Conservation (phyloP, 1,140 invertebrate genomes). For the Heliconius hermathena region DNA sequence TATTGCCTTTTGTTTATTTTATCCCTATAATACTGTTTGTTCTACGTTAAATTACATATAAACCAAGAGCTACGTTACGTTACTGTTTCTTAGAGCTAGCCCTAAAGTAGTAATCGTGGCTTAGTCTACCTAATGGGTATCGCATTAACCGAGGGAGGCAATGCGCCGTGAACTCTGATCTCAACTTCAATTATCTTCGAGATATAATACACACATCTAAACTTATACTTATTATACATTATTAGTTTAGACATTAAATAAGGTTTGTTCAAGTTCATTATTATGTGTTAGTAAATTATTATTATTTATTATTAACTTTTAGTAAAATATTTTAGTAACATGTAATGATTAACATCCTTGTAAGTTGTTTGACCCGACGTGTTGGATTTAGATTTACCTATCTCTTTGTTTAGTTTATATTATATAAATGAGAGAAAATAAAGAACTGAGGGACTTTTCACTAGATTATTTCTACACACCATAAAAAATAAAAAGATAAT, state of each 20-base stretch:
- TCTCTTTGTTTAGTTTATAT: not conserved
- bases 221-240: not conserved
- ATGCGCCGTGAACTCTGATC: conserved; percentile 29
- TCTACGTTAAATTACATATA: not conserved
- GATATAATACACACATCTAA: conserved; percentile 1
- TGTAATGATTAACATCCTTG: not conserved
- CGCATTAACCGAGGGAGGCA: conserved; percentile 26
- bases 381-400: not conserved
- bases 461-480: too few relatives aligned
- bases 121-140: conserved; percentile 32
- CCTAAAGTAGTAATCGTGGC: conserved; percentile 18
- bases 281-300: not conserved
- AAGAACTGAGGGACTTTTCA: too few relatives aligned
- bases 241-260: not conserved
- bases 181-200: conserved; percentile 23
- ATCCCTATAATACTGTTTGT: not conserved
- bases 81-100: conserved; percentile 11
- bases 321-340: not conserved
- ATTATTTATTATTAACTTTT: not conserved
- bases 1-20: not conserved
- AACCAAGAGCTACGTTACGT: not conserved
- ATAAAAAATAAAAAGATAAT: too few relatives aligned
- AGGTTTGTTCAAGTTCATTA: not conserved
- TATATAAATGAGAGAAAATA: too few relatives aligned
- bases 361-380: not conserved